Evolutionary conservation across 1,140 invertebrate species (phyloP).

Genomic region (Dinothrombium tinctorium): DNA sequence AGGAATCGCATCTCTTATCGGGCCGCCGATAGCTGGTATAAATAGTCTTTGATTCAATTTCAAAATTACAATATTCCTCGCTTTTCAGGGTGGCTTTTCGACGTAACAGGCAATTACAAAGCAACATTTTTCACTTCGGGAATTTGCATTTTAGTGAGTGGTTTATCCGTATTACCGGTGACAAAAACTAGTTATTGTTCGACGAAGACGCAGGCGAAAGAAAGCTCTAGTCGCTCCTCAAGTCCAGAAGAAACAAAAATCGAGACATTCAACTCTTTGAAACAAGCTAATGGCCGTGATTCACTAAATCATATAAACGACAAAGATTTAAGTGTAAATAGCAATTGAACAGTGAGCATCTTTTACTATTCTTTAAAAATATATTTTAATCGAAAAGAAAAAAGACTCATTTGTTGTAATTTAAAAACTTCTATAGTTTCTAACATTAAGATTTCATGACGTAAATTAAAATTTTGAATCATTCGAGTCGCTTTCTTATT

Average conservation of each 20-base stretch:
- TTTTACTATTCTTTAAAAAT: too few species aligned
- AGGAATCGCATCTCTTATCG: slow-evolving; percentile 60
- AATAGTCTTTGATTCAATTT: slow-evolving; percentile 1
- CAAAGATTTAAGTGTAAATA: too few species aligned
- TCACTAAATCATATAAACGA: too few species aligned
- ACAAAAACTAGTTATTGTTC: background rate
- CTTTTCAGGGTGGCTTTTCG: slow-evolving; percentile 48
- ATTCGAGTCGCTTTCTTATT: too few species aligned
- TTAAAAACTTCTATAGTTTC: too few species aligned
- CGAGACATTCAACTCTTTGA: background rate
- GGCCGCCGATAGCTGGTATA: slow-evolving; percentile 51
- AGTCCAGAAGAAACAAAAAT: slow-evolving; percentile 1
- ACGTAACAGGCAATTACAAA: slow-evolving; percentile 48
- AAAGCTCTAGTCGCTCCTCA: background rate
- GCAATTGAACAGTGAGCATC: too few species aligned
- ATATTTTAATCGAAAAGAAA: too few species aligned
- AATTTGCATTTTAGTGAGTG: slow-evolving; percentile 57
- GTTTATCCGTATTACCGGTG: slow-evolving; percentile 36
- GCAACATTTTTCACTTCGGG: slow-evolving; percentile 67
- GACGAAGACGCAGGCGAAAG: background rate
- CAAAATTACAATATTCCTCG: slow-evolving; percentile 10
- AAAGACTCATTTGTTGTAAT: too few species aligned
- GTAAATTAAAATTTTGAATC: too few species aligned
- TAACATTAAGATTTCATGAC: too few species aligned
- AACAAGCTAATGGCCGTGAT: too few species aligned